A percentile compares a stretch with the other conserved stretches of the same genome.
Conservation (phyloP, 2,888 invertebrate genomes). For the Abrostola tripartita region DNA sequence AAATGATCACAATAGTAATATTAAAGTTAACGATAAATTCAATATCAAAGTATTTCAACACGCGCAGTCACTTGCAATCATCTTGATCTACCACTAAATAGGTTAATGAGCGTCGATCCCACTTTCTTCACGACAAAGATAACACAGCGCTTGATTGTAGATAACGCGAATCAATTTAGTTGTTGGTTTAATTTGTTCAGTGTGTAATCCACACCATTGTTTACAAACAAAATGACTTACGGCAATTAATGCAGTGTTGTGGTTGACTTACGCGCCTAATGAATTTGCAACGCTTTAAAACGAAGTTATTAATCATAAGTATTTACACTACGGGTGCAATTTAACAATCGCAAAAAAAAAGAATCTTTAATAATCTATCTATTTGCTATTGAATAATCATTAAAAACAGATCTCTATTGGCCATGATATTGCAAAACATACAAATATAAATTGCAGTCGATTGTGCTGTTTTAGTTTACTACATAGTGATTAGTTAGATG, state of each 20-base stretch:
- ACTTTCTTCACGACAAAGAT: slow-evolving; percentile 13
- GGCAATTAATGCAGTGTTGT: slow-evolving; percentile 2
- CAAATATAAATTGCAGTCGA: no score
- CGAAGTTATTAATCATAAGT: no score
- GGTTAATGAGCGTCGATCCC: slow-evolving; percentile 18
- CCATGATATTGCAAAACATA: no score
- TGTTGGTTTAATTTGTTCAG: slow-evolving; percentile 11
- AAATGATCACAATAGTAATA: not conserved
- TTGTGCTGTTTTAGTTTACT: no score
- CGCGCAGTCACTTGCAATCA: not conserved
- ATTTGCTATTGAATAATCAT: no score
- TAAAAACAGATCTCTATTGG: no score
- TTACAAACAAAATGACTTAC: slow-evolving; percentile 18
- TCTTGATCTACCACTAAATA: slow-evolving; percentile 7
- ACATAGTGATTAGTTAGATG: no score
- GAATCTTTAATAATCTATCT: no score
- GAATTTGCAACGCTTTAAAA: not conserved
- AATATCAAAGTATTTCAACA: not conserved
- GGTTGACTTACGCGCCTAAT: not conserved
- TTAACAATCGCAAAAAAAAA: no score
- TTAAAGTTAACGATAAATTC: not conserved
- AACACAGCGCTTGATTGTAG: slow-evolving; percentile 8
- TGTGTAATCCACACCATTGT: slow-evolving; percentile 16
- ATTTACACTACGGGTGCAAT: no score
- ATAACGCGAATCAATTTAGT: slow-evolving; percentile 23